Base-by-base conservation (phyloP, 2,797 vertebrate species). In the Odontamblyopus rebecca region DNA sequence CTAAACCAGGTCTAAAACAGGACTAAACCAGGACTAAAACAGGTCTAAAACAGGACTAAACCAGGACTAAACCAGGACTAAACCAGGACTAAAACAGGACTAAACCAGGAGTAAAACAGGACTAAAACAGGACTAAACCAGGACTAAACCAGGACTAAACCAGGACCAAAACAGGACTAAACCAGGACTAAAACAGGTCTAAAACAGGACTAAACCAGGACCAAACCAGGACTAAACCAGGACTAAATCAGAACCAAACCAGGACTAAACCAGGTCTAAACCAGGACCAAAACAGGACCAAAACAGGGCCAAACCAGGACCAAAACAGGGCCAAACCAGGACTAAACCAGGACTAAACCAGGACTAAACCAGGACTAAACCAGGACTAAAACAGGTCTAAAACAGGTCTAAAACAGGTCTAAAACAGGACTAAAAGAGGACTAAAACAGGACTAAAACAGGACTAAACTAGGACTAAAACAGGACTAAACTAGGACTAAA, bases 141-240 rank as follows among this genome's bases (percentile, higher is more conserved):
- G 54, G n/a, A 3, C 54, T 26, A 29, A 6, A 29, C 6, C 6
- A 56, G 6, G n/a, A 6, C n/a, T 7, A 11, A 23, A 56, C 19
- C 6, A 56, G 6, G 12, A 94, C 97, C 95, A 56, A 56, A 56
- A n/a, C 6, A 56, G 48, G 16, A 18, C 48, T 18, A 16, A 5
- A 18, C 9, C n/a, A 11, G n/a, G 1, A 3, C 23, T 56, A 29
- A 6, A 60, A 1, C 6, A 56, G 53, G 53, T 1, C 19, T n/a
- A 56, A 56, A 56, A 6, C 13, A 56, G 5, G 16, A 5, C 53
- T 18, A 23, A 23, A 23, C n/a, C 8, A 56, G 16, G 5, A 3
- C 4, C 5, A 16, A 5, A 18, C n/a, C n/a, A 26, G 54, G n/a
- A 0, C 54, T 56, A 16, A 15, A 60, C 19, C 6, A 23, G 53